Evolutionary conservation across 2,888 invertebrate genomes (phyloP), one percentile per base, ranked within the genome.

Genomic region (Xylota segnis): DNA sequence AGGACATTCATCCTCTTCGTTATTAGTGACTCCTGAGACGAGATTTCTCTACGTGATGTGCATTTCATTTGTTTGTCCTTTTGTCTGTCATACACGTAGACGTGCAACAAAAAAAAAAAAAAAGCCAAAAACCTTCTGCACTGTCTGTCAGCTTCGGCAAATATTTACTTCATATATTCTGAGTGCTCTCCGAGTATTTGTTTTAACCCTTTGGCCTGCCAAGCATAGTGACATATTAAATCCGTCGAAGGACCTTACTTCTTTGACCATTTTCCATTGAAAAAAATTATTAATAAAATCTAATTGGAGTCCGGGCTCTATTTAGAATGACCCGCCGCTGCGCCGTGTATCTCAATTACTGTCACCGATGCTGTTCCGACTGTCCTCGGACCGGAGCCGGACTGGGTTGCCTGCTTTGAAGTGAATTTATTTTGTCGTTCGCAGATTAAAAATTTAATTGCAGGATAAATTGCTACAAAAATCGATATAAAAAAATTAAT

Each of bases 391-490:
- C 14, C 43, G 14, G n/a, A n/a, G n/a, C n/a, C n/a, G n/a, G n/a
- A 40, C 2, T 40, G 40, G 4, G 40, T 12, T 16, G 58, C 40
- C 18, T 18, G 58, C 47, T 58, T 63, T 47, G 59, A 18, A 40
- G 40, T 45, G 59, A 78, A 78, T 83, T 72, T 61, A 72, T 78
- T 72, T 72, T 83, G 71, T 68, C 71, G 66, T 77, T 66, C 18
- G 65, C 78, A 72, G 61, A 78, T 78, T 77, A 40, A 59, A 78
- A 72, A 75, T 58, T 59, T 78, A 83, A 78, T 83, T 78, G 83
- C 78, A 47, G 70, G 56, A 78, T 78, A 78, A 78, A 78, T 78
- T 71, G 58, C 65, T 50, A 10, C 16, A 29, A 50, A 63, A 72
- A 65, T 72, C 56, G 32, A 27, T 23, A 40, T 45, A 63, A 47